A percentile compares a stretch with the other conserved stretches of the same genome.
Conservation (phyloP, 2,113 vertebrate species). For the Clupea harengus region DNA sequence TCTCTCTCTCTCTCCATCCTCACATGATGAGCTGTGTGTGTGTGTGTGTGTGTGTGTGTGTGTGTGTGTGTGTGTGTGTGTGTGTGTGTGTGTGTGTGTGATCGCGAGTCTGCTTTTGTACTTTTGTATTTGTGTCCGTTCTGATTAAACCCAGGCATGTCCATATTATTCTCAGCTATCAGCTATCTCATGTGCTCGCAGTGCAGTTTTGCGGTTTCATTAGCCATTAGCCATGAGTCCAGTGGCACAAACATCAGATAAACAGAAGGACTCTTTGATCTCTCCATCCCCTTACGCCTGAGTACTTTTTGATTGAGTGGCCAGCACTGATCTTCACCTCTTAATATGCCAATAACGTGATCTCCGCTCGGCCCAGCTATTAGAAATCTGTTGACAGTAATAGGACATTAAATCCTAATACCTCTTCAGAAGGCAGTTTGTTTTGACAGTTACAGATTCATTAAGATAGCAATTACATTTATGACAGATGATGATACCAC, state of each 20-base stretch:
- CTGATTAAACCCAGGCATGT: neutral
- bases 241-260: too few species aligned
- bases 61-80: neutral
- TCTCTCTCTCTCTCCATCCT: slow-evolving; percentile 13
- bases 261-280: neutral
- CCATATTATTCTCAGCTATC: neutral
- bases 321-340: neutral
- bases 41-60: slow-evolving; percentile 6
- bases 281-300: neutral
- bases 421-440: neutral
- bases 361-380: neutral
- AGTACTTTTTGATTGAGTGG: neutral
- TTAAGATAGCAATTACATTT: slow-evolving; percentile 7
- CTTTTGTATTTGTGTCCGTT: neutral
- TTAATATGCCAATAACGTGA: neutral
- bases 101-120: neutral
- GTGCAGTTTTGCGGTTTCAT: too few species aligned
- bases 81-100: slow-evolving; percentile 1
- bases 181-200: neutral
- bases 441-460: slow-evolving; percentile 10
- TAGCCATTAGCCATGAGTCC: too few species aligned
- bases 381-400: neutral
- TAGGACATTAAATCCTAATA: neutral
- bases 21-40: neutral
- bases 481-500: neutral